Base-by-base conservation (phyloP, 2,797 vertebrate species). In the Sphaeramia orbicularis region DNA sequence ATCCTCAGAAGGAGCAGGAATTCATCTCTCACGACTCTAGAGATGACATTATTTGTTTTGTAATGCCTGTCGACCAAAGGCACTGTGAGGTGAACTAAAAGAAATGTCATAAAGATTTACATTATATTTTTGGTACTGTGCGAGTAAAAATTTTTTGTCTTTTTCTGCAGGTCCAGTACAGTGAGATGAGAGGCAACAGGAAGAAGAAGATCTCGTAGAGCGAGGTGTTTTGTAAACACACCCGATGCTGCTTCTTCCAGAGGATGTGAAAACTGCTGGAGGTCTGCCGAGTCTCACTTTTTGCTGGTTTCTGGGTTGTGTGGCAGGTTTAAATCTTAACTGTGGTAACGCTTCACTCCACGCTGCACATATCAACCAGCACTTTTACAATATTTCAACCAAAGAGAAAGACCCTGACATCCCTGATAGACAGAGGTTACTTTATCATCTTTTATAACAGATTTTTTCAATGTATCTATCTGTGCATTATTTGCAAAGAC, bases 91-190 rank as follows among this genome's bases (percentile, higher is more conserved):
- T 59, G 10, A 52, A 14, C 5, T 42, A 7, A 14, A 19, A 18
- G 3, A 50, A n/a, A 37, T 42, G 10, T 47, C 11, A 8, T 10
- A 51, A 18, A 41, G 9, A 15, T 15, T 27, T 10, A 40, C 15
- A 42, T 50, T 5, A 32, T 2, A 9, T 10, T 30, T 40, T 1
- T 16, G 12, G 19, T 44, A n/a, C 24, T n/a, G 5, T n/a, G 14
- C 32, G 18, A 45, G 6, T 52, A 45, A 15, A 42, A 15, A 42
- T 18, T 40, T 18, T 19, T 2, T 44, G 21, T 0, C 60, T 54
- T 14, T 24, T 56, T 63, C 86, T 91, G 84, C 94, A 99, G 98
- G 96, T 96, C 91, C 97, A 98, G 91, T 94, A 93, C 14, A 80
- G 92, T 2, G 96, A 96, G 87, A 57, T 93, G 78, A 96, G 91